Evolutionary conservation across 2,888 invertebrate species (phyloP).

Genomic region (Macroteleia sp.): DNA sequence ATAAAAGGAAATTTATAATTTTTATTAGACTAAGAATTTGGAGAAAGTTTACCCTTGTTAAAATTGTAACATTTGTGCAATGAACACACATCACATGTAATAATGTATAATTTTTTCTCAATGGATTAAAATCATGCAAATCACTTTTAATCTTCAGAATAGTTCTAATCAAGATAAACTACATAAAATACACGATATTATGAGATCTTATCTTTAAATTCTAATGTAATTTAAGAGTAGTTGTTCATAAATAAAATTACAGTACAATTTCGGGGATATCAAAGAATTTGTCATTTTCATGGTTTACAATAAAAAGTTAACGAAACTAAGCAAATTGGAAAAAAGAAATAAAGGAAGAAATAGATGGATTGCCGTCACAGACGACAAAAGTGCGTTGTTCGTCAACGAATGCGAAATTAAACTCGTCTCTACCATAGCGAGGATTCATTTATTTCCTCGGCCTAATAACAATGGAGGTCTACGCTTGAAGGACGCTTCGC

Average conservation of each 20-base stretch:
- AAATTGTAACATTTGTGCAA: too few species aligned
- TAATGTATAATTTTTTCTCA: too few species aligned
- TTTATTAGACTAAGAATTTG: too few species aligned
- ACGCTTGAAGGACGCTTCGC: constrained; percentile 18
- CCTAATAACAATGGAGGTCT: constrained; percentile 42
- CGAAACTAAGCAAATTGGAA: constrained; percentile 8
- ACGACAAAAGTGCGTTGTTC: constrained; percentile 40
- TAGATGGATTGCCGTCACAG: constrained; percentile 21
- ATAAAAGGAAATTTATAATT: too few species aligned
- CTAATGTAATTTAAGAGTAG: too few species aligned
- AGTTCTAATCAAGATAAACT: too few species aligned
- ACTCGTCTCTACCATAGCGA: constrained; percentile 22
- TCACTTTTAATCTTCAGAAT: too few species aligned
- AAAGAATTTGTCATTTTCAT: background rate
- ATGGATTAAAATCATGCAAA: too few species aligned
- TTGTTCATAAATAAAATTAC: background rate
- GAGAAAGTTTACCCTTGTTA: too few species aligned
- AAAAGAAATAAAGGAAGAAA: constrained; percentile 9
- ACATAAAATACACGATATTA: too few species aligned
- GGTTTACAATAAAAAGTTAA: constrained; percentile 6
- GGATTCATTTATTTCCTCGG: constrained; percentile 48
- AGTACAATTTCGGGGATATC: background rate
- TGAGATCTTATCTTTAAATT: too few species aligned
- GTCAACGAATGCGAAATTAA: constrained; percentile 33
- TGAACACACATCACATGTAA: too few species aligned